These are phyloP conservation scores for Phrynocephalus versicolor DNA, from an alignment of 2,113 vertebrate genomes.

Conservation along the genomic window DNA sequence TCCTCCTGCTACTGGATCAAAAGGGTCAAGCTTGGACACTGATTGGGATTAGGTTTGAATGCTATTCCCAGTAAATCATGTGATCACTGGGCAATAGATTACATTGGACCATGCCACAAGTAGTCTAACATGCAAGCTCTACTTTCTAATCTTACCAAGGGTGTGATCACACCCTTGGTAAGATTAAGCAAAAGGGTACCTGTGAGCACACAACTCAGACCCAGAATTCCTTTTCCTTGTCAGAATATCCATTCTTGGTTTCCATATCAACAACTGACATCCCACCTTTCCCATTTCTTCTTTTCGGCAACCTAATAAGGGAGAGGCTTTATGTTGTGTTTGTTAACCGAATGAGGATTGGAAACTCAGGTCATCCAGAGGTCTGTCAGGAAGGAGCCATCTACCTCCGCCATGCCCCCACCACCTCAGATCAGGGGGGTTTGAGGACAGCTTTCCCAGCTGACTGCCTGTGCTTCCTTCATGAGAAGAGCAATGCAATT, in stretches of 20 bases:
- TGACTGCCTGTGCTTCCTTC: background rate
- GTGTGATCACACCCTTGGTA: no score
- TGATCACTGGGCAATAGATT: no score
- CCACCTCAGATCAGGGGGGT: background rate
- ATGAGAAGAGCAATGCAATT: background rate
- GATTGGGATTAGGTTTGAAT: no score
- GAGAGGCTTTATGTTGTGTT: background rate
- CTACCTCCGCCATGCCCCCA: background rate
- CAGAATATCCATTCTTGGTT: background rate
- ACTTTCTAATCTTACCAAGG: no score
- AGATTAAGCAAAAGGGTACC: no score
- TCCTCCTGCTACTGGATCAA: no score
- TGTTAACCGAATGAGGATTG: background rate
- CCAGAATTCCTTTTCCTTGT: no score
- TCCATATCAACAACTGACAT: background rate
- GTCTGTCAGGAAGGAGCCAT: background rate
- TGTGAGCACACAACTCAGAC: no score
- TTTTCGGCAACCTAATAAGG: background rate
- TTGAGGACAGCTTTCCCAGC: background rate
- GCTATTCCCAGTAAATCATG: no score
- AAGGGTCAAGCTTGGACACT: no score
- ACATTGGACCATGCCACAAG: no score
- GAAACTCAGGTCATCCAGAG: background rate
- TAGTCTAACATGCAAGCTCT: no score
- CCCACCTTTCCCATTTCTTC: background rate